phyloP scores from a whole-genome alignment of 2,113 vertebrate species.

The Myanophis thanlyinensis region DNA sequence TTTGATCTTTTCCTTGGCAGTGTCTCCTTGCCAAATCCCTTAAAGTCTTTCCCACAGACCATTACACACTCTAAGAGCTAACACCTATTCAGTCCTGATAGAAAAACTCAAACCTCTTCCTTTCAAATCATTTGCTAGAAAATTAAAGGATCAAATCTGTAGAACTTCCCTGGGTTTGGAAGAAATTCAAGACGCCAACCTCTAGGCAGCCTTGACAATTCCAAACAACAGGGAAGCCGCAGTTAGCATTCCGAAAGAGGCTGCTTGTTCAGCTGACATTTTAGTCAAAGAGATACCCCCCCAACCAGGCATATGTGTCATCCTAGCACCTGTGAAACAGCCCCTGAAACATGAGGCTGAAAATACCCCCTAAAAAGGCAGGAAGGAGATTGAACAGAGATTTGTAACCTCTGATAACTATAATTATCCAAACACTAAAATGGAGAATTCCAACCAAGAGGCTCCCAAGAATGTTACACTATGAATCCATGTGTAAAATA shows the following conservation, averaged over 20 bases:
- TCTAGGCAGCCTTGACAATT: background rate
- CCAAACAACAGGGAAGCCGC: background rate
- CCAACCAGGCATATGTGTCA: conserved; percentile 21
- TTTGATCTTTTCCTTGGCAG: background rate
- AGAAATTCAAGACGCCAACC: background rate
- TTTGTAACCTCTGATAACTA: conserved; percentile 34
- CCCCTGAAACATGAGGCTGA: conserved; percentile 36
- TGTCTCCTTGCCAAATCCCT: background rate
- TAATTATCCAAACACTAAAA: conserved; percentile 52
- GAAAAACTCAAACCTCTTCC: background rate
- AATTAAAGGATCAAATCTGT: background rate
- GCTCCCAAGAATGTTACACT: conserved; percentile 12
- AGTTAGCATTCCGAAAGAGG: background rate
- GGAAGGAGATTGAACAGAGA: conserved; percentile 8
- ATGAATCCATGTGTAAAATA: conserved; percentile 50
- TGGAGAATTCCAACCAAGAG: conserved; percentile 27
- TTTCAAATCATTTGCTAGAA: background rate
- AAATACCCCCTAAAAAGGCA: conserved; percentile 21
- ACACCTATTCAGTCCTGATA: background rate
- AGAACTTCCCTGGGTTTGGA: background rate
- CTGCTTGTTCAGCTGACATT: conserved; percentile 25
- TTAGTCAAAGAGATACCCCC: conserved; percentile 30
- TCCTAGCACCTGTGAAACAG: conserved; percentile 49
- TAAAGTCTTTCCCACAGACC: background rate
- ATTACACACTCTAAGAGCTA: background rate